These are phyloP conservation scores for Volucella zonaria DNA, from an alignment of 2,888 invertebrate species.

Conservation along the genomic window DNA sequence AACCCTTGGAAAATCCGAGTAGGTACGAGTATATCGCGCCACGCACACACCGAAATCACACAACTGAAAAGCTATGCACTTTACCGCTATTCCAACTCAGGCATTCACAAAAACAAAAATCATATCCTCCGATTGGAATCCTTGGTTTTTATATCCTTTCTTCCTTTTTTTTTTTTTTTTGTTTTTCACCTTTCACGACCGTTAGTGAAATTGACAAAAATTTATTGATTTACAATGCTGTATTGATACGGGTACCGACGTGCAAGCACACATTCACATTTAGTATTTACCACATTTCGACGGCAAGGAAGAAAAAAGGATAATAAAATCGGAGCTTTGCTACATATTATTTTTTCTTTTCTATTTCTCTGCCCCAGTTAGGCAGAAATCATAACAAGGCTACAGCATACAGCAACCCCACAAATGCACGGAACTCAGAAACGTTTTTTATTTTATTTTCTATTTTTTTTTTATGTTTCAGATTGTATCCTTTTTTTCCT, in stretches of 20 bases:
- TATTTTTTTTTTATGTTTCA: constrained; percentile 16
- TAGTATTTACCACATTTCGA: constrained; percentile 3
- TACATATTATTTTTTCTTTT: constrained; percentile 55
- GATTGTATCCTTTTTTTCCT: constrained; percentile 37
- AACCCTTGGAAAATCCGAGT: constrained; percentile 25
- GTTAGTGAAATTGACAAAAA: constrained; percentile 56
- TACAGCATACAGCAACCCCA: constrained; percentile 6
- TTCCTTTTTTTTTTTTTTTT: constrained; percentile 25
- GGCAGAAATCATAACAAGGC: constrained; percentile 43
- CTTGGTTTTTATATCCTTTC: constrained; percentile 31
- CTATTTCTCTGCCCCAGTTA: constrained; percentile 63
- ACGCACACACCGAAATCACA: constrained; percentile 36
- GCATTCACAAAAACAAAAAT: constrained; percentile 40
- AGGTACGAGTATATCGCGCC: neutral
- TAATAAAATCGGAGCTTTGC: constrained; percentile 53
- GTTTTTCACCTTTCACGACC: constrained; percentile 38
- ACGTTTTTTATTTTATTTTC: neutral
- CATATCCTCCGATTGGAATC: constrained; percentile 44
- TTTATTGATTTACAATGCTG: constrained; percentile 48
- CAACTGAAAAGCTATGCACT: constrained; percentile 39
- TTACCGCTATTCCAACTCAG: constrained; percentile 55
- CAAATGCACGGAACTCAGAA: constrained; percentile 39
- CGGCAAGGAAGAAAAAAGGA: constrained; percentile 53
- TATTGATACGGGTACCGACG: constrained; percentile 27
- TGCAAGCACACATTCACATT: constrained; percentile 21